phyloP scores from a whole-genome alignment of 2,113 vertebrate species.

The Psammodynastes pulverulentus region DNA sequence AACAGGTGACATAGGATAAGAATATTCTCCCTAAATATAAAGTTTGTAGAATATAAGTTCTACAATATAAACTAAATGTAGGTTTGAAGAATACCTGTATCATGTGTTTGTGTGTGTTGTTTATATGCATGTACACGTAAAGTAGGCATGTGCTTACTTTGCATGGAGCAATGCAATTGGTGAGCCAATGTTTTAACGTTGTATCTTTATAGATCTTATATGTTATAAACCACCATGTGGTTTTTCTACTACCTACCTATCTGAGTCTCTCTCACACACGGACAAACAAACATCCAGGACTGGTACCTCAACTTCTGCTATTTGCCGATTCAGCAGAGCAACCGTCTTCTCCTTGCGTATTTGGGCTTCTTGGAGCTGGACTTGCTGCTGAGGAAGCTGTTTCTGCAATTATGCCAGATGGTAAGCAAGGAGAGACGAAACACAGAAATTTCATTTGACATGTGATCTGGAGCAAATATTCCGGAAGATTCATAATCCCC shows the following conservation, averaged over 20 bases:
- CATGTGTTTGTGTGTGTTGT: not conserved
- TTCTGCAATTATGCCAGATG: slow-evolving; percentile 29
- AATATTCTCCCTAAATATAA: not conserved
- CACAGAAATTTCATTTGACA: not conserved
- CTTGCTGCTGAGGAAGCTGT: slow-evolving; percentile 66
- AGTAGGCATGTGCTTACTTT: not conserved
- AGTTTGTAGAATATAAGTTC: not conserved
- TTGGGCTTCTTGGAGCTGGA: slow-evolving; percentile 60
- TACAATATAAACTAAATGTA: not conserved
- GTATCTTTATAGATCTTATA: not conserved
- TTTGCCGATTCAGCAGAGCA: slow-evolving; percentile 57
- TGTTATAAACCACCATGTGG: not conserved
- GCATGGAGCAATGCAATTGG: not conserved
- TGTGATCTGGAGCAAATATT: not conserved
- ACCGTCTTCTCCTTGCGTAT: slow-evolving; percentile 60
- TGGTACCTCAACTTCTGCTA: slow-evolving; percentile 63
- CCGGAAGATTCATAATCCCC: not conserved
- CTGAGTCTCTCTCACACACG: not conserved
- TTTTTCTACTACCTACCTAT: not conserved
- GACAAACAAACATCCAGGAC: not conserved
- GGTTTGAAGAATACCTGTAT: not conserved
- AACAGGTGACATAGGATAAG: not conserved
- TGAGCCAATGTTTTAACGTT: not conserved
- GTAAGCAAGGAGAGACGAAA: not conserved
- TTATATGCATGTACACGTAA: not conserved